Percentiles rank a stretch among this genome's conserved stretches.
Evolutionary conservation across 2,113 vertebrate genomes (phyloP).

Genomic region (Lophius piscatorius): DNA sequence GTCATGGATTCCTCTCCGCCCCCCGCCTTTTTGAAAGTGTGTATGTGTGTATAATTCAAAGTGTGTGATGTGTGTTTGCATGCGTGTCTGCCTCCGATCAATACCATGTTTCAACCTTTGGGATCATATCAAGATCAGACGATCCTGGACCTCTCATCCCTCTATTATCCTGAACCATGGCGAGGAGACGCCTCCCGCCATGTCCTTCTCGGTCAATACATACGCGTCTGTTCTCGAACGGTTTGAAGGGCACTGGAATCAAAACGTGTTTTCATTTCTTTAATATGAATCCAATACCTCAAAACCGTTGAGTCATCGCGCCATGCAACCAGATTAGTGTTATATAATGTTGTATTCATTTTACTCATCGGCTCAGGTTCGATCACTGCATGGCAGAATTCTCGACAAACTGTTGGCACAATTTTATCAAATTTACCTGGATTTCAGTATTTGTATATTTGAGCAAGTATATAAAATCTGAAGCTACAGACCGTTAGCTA

Average conservation of each 20-base stretch:
- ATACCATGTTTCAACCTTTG: slow-evolving; percentile 57
- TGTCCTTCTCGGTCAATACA: slow-evolving; percentile 54
- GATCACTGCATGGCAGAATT: slow-evolving; percentile 7
- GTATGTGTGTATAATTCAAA: neutral
- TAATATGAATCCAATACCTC: slow-evolving; percentile 16
- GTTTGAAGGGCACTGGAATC: slow-evolving; percentile 58
- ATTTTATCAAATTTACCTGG: too few relatives aligned
- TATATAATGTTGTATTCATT: neutral
- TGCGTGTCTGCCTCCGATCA: slow-evolving; percentile 20
- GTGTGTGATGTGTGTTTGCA: slow-evolving; percentile 8
- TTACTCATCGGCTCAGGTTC: slow-evolving; percentile 23
- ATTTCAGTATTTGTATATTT: too few relatives aligned
- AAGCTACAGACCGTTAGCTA: neutral
- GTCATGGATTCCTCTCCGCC: slow-evolving; percentile 39
- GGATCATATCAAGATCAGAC: slow-evolving; percentile 60
- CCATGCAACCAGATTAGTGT: slow-evolving; percentile 5
- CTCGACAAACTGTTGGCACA: slow-evolving; percentile 25
- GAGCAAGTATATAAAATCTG: too few relatives aligned
- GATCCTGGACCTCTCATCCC: slow-evolving; percentile 63
- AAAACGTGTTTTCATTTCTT: slow-evolving; percentile 21
- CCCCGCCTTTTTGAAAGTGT: slow-evolving; percentile 14
- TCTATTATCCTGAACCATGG: slow-evolving; percentile 65
- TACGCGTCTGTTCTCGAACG: slow-evolving; percentile 41
- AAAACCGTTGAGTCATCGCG: too few relatives aligned
- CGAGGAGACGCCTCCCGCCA: slow-evolving; percentile 48